A percentile compares a stretch with the other conserved stretches of the same genome.
Conservation (phyloP, 64 coral and sea anemone genomes). For the Orbicella faveolata region DNA sequence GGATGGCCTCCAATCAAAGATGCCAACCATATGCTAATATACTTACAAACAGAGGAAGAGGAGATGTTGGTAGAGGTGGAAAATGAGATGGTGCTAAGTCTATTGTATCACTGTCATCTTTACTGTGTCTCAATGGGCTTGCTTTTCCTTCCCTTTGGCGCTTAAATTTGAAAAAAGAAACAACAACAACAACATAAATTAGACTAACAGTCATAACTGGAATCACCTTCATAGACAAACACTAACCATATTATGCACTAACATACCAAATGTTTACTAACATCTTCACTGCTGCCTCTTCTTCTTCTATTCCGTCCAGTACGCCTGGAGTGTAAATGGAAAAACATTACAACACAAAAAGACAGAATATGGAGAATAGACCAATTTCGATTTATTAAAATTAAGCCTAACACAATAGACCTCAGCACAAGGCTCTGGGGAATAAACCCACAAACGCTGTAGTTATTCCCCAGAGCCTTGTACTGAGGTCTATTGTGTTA, state of each 20-base stretch:
- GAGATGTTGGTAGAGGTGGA: conserved; percentile 60
- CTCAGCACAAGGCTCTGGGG: too few relatives aligned
- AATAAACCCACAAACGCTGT: too few relatives aligned
- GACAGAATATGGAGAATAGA: background rate
- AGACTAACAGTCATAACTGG: too few relatives aligned
- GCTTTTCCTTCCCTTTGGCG: conserved; percentile 43
- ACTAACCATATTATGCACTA: background rate
- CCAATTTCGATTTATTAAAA: too few relatives aligned
- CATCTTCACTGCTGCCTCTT: conserved; percentile 68
- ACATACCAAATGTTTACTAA: conserved; percentile 50
- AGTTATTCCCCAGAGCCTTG: too few relatives aligned
- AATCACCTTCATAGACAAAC: background rate
- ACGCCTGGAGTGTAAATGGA: background rate
- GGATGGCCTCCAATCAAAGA: too few relatives aligned
- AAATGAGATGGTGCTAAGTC: conserved; percentile 57
- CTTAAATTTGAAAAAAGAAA: conserved; percentile 11
- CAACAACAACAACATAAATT: background rate
- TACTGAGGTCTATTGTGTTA: too few relatives aligned
- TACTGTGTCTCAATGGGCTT: conserved; percentile 61
- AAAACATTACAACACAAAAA: background rate
- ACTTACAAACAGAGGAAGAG: conserved; percentile 30
- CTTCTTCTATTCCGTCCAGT: conserved; percentile 39
- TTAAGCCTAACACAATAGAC: too few relatives aligned
- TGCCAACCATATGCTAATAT: background rate
- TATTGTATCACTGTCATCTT: conserved; percentile 74